phyloP scores from a whole-genome alignment of 2,888 invertebrate genomes.

The Adelognathus sp. region DNA sequence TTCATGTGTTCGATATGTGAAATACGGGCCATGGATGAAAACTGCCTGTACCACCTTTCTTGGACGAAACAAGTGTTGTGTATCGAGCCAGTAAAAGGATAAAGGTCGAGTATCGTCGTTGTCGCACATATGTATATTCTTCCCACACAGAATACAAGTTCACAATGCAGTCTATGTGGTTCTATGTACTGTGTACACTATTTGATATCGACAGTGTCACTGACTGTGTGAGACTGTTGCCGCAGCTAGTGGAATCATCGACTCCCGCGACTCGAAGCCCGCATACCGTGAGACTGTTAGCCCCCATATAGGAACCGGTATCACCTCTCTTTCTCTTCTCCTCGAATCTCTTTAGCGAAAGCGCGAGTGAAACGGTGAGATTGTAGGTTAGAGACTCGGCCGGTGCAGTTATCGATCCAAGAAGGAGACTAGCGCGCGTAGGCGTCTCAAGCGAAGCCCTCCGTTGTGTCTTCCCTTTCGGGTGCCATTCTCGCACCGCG shows the following conservation, averaged over 20 bases:
- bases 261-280: conserved; percentile 20
- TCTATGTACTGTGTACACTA: background rate
- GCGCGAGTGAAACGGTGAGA: conserved; percentile 15
- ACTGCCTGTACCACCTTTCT: background rate
- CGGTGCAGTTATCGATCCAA: conserved; percentile 49
- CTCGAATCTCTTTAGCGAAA: conserved; percentile 23
- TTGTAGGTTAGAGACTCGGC: background rate
- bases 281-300: conserved; percentile 33
- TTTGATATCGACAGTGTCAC: conserved; percentile 4
- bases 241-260: conserved; percentile 1
- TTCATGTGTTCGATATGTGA: too few relatives aligned
- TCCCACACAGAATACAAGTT: conserved; percentile 9
- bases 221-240: background rate
- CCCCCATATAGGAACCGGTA: conserved; percentile 35
- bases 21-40: too few relatives aligned
- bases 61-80: conserved; percentile 21
- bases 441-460: conserved; percentile 32
- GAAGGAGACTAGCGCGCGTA: conserved; percentile 26
- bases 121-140: background rate
- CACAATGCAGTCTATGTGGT: background rate
- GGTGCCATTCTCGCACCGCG: conserved; percentile 9
- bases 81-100: background rate
- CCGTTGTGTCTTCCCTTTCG: conserved; percentile 28
- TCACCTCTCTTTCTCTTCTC: background rate
- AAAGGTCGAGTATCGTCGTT: conserved; percentile 17